A percentile compares a stretch with the other conserved stretches of the same genome.
phyloP scores from a whole-genome alignment of 2,113 vertebrate species.

The Tragelaphus imberbis region DNA sequence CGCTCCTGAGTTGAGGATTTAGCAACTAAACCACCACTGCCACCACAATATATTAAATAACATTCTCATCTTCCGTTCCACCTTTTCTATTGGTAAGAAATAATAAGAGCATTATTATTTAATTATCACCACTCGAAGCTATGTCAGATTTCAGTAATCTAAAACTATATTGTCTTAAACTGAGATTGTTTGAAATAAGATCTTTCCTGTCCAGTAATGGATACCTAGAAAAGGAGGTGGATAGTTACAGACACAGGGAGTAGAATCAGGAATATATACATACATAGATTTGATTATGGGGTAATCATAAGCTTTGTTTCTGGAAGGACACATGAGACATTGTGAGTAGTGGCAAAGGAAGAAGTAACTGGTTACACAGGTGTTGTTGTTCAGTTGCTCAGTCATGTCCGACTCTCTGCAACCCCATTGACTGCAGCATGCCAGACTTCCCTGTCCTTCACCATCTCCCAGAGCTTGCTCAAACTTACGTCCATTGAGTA shows the following conservation, averaged over 20 bases:
- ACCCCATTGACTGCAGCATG: not conserved
- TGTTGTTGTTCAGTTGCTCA: not conserved
- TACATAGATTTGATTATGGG: not conserved
- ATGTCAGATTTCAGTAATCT: conserved; percentile 66
- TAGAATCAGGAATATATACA: not conserved
- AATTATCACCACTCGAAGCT: conserved; percentile 47
- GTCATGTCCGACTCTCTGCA: fast-evolving
- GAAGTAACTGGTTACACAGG: not conserved
- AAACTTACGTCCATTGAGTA: not conserved
- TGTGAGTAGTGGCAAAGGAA: conserved; percentile 13
- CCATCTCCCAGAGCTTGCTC: not conserved
- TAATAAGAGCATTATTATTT: conserved; percentile 50
- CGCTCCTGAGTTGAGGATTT: not conserved
- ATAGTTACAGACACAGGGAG: not conserved
- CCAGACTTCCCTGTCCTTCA: not conserved
- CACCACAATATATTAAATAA: conserved; percentile 12
- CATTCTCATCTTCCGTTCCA: not conserved
- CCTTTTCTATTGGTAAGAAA: conserved; percentile 36
- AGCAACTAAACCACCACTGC: not conserved
- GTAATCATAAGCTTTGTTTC: not conserved
- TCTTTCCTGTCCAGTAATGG: conserved; percentile 22
- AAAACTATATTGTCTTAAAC: conserved; percentile 45
- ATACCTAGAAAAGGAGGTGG: not conserved
- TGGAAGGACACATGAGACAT: not conserved
- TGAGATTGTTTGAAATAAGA: conserved; percentile 61